Percentiles rank a stretch among this genome's conserved stretches.
These are phyloP conservation scores for Ammodytes dubius DNA, from an alignment of 2,113 vertebrate genomes.

Conservation along the genomic window DNA sequence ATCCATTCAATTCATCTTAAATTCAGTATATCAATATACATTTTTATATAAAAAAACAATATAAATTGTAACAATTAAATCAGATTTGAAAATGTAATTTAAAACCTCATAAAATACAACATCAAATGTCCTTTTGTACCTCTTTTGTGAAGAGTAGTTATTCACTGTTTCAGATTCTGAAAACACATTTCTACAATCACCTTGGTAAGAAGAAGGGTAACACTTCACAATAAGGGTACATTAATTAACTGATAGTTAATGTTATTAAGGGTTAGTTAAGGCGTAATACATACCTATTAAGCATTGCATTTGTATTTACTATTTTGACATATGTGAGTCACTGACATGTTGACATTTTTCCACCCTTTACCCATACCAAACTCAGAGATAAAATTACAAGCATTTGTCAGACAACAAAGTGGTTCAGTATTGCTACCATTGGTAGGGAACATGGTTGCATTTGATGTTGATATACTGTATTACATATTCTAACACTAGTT, in stretches of 20 bases:
- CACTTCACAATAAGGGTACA: too few relatives aligned
- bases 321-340: not conserved
- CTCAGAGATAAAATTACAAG: not conserved
- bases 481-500: not conserved
- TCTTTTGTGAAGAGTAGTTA: not conserved
- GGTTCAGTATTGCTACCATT: not conserved
- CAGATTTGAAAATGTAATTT: constrained; percentile 8
- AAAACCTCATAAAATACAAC: constrained; percentile 36
- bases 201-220: constrained; percentile 14
- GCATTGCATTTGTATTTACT: not conserved
- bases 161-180: constrained; percentile 11
- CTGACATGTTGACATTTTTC: not conserved
- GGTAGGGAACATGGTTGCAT: not conserved
- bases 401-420: not conserved
- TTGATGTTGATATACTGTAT: not conserved
- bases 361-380: not conserved
- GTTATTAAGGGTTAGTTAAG: too few relatives aligned
- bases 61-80: too few relatives aligned
- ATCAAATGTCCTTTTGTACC: constrained; percentile 7
- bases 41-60: too few relatives aligned
- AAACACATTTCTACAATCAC: constrained; percentile 5
- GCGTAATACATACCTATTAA: too few relatives aligned
- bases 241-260: too few relatives aligned
- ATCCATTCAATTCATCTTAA: constrained; percentile 42
- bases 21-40: too few relatives aligned